Evolutionary conservation across 1,140 invertebrate species (phyloP), one percentile per base, ranked within the genome.

Genomic region (Latrodectus geometricus): DNA sequence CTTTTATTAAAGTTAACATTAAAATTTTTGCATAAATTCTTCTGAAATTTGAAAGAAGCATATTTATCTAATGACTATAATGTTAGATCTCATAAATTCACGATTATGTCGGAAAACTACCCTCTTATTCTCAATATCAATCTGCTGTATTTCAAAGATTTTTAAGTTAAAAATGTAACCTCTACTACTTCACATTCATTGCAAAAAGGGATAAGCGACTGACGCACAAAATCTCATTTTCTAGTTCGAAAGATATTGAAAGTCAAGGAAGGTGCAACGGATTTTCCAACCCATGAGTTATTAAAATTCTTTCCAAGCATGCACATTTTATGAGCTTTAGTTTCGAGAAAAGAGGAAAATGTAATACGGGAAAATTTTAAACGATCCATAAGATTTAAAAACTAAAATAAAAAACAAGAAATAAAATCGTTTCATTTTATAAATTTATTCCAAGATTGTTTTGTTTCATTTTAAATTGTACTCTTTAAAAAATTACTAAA

Each of bases 301-400:
- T 78, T 78, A 78, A 78, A 78, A 78, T 78, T 78, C 76, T 68
- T 78, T 52, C 21, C 76, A 68, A 20, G 23, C 23, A 78, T 56
- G 74, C 54, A 76, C 74, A 76, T 76, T 76, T 76, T 76, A 76
- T 76, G 74, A 76, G 74, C 54, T 76, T 23, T 50, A 15, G 72
- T 5, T n/a, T 74, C 48, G 35, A 21, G 52, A 8, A 14, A 52
- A 61, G 50, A n/a, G 17, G 5, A 52, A 61, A 56, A 76, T 54
- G 74, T 56, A 76, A 56, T 21, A 61, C 52, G 11, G 11, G 54
- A 61, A 17, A 20, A 75, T 54, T 54, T 75, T 75, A 54, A 75
- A 54, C 20, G 48, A 48, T 74, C 72, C 21, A 35, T 15, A 50
- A 14, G 21, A 77, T 66, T 77, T 77, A 65, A 77, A 35, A 77